Evolutionary conservation across 2,888 invertebrate genomes (phyloP).

Genomic region (Physocephala rufipes): DNA sequence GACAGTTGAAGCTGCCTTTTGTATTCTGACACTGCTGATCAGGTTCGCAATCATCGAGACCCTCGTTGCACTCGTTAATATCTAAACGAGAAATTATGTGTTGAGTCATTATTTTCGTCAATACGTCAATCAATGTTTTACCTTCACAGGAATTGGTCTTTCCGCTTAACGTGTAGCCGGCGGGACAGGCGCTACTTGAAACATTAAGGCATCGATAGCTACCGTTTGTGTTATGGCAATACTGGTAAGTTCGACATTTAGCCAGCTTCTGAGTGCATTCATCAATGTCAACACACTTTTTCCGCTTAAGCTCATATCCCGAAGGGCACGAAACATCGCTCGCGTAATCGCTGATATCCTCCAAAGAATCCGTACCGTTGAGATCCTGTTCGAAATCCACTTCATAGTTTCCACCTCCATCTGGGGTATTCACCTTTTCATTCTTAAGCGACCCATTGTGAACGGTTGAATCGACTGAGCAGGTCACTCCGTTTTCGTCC

Average conservation of each 20-base stretch:
- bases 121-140: conserved; percentile 53
- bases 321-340: conserved; percentile 57
- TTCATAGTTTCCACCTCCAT: conserved; percentile 24
- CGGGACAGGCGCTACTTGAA: conserved; percentile 52
- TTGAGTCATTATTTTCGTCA: neutral
- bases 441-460: conserved; percentile 11
- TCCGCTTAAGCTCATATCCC: conserved; percentile 65
- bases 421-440: neutral
- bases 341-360: conserved; percentile 22
- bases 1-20: conserved; percentile 76
- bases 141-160: conserved; percentile 71
- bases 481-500: conserved; percentile 68
- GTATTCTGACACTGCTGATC: conserved; percentile 77
- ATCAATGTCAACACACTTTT: conserved; percentile 72
- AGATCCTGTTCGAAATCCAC: conserved; percentile 35
- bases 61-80: conserved; percentile 79
- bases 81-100: conserved; percentile 66
- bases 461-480: conserved; percentile 49
- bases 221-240: conserved; percentile 76
- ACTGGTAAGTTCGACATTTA: conserved; percentile 72
- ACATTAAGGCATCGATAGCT: conserved; percentile 70
- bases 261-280: conserved; percentile 75
- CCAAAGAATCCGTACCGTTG: conserved; percentile 19
- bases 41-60: conserved; percentile 77
- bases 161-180: conserved; percentile 69